These are phyloP conservation scores for Catocala sponsa DNA, from an alignment of 2,888 invertebrate species.

Conservation along the genomic window DNA sequence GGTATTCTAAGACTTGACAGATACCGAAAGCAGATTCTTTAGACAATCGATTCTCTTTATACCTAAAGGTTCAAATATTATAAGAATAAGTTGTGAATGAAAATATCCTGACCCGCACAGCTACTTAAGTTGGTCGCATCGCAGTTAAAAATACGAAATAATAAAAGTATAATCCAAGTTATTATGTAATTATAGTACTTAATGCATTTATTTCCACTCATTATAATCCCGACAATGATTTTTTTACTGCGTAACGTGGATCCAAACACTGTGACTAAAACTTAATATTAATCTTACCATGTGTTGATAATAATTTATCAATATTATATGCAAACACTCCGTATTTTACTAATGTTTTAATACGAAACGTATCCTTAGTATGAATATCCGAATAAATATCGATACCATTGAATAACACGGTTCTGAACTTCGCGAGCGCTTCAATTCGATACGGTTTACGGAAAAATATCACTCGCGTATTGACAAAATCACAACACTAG, in stretches of 20 bases:
- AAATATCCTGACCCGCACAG: no score
- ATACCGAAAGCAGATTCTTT: no score
- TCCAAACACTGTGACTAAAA: conserved; percentile 8
- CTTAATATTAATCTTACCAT: conserved; percentile 1
- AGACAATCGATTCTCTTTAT: no score
- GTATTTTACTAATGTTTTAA: no score
- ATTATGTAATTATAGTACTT: conserved; percentile 2
- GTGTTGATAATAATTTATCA: conserved; percentile 10
- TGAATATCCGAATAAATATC: not conserved
- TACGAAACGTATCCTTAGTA: conserved; percentile 11
- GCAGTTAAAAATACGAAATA: no score
- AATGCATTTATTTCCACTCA: conserved; percentile 9
- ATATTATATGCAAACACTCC: not conserved
- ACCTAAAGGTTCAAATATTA: no score
- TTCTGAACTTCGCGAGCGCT: conserved; percentile 13
- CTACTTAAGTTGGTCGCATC: no score
- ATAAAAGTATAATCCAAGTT: not conserved
- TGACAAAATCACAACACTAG: conserved; percentile 40
- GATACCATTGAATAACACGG: conserved; percentile 2
- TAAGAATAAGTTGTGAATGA: no score
- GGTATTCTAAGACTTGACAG: no score
- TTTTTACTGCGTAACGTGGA: conserved; percentile 3
- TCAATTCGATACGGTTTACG: conserved; percentile 22
- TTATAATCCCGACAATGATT: not conserved
- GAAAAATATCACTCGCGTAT: conserved; percentile 37